Conservation (phyloP, 2,113 vertebrate genomes). For the Arizona elegans region DNA sequence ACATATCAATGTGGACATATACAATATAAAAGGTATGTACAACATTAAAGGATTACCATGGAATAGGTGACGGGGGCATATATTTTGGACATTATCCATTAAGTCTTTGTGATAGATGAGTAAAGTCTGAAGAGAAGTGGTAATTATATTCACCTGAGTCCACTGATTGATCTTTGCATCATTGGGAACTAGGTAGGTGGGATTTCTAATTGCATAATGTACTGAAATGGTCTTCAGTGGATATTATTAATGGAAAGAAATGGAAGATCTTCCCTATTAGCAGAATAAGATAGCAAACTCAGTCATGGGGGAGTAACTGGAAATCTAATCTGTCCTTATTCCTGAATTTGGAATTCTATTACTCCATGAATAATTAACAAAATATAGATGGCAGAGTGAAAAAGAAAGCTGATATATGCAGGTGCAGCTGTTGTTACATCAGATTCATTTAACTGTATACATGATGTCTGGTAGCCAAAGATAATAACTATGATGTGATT, state of each 20-base stretch:
- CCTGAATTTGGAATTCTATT: background rate
- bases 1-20: background rate
- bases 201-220: background rate
- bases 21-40: background rate
- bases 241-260: background rate
- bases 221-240: background rate
- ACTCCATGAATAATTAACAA: background rate
- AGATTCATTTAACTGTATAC: background rate
- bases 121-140: background rate
- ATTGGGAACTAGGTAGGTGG: background rate
- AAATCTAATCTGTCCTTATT: background rate
- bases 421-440: background rate
- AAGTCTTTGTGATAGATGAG: background rate
- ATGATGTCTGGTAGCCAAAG: background rate
- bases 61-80: background rate
- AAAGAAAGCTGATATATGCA: background rate
- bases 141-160: background rate
- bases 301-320: background rate
- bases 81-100: background rate
- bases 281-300: background rate
- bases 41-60: background rate
- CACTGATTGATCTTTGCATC: background rate
- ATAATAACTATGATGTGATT: background rate
- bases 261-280: background rate
- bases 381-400: background rate